Base-by-base conservation (phyloP, 2,888 invertebrate genomes). In the Slavum lentiscoides region DNA sequence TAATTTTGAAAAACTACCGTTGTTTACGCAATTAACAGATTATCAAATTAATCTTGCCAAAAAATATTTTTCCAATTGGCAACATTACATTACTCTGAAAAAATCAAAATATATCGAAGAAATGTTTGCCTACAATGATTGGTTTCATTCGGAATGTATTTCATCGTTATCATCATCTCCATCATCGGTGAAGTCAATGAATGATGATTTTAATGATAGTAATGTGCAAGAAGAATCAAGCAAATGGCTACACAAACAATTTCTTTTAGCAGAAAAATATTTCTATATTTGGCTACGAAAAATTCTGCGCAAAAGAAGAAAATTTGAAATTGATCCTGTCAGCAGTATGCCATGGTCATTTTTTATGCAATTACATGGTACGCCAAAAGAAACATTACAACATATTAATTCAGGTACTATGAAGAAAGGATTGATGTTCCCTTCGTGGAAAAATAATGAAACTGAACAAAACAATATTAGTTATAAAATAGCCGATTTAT, bases 261-360 rank as follows among this genome's bases (percentile, higher is more conserved):
- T 15, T 19, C 11, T 37, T 55, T 58, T 80, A 30, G 80, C 80
- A 19, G 23, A 80, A 58, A 80, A 80, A 15, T 80, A 80, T 72
- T 80, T 80, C n/a, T 72, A 64, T 72, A 23, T 70, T 55, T 80
- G 80, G 80, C 19, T 80, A 39, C 21, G 55, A n/a, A 80, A 64
- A 21, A 39, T 68, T 39, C n/a, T 80, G 30, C 80, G 80, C 2
- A 70, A n/a, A 62, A 69, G 70, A 55, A 72, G 70, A 72, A 80
- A 77, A 21, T 21, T 69, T 21, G 70, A 80, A 64, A 80, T 80
- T 23, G 70, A 72, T 9, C 70, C 80, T 23, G 70, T 72, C 2
- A n/a, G 3, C 8, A 39, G 80, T 43, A 49, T 80, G 39, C 80
- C 80, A 15, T 80, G 80, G 80, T 39, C 70, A 64, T 19, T 80